Conservation (phyloP, 2,113 vertebrate genomes). For the Cryptotis parvus region DNA sequence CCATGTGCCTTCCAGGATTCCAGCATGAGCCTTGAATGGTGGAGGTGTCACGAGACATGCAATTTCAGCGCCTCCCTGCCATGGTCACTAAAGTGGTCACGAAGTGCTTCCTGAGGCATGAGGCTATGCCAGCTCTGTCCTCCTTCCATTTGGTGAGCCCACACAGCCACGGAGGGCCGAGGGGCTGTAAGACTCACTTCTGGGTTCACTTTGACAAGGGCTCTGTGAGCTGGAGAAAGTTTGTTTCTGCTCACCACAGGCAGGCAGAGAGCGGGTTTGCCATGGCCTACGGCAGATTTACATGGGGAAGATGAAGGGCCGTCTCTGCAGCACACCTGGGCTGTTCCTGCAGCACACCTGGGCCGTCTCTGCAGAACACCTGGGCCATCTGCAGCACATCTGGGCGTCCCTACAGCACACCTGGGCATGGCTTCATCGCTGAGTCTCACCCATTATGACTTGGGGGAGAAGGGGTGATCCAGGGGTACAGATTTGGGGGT, state of each 20-base stretch:
- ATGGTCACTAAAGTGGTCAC: too few relatives aligned
- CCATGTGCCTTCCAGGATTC: not conserved
- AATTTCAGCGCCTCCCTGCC: too few relatives aligned
- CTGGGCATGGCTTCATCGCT: not conserved
- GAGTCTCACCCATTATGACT: not conserved
- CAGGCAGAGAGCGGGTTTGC: not conserved
- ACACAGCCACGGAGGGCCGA: not conserved
- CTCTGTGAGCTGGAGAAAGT: not conserved
- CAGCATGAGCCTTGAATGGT: not conserved
- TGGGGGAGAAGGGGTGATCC: not conserved
- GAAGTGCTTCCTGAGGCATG: too few relatives aligned
- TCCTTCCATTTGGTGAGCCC: not conserved
- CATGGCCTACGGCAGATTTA: not conserved
- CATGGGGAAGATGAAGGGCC: not conserved
- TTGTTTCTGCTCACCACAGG: not conserved
- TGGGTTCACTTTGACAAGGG: not conserved
- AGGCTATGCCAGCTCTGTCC: too few relatives aligned
- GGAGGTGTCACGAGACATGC: too few relatives aligned
- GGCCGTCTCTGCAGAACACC: not conserved
- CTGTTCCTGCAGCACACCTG: not conserved
- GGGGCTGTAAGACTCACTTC: not conserved
- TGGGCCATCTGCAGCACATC: too few relatives aligned
- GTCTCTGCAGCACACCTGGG: not conserved
- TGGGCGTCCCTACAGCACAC: not conserved
- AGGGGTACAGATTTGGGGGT: not conserved